Evolutionary conservation across 2,888 invertebrate genomes (phyloP).

Genomic region (Maniola hyperantus): DNA sequence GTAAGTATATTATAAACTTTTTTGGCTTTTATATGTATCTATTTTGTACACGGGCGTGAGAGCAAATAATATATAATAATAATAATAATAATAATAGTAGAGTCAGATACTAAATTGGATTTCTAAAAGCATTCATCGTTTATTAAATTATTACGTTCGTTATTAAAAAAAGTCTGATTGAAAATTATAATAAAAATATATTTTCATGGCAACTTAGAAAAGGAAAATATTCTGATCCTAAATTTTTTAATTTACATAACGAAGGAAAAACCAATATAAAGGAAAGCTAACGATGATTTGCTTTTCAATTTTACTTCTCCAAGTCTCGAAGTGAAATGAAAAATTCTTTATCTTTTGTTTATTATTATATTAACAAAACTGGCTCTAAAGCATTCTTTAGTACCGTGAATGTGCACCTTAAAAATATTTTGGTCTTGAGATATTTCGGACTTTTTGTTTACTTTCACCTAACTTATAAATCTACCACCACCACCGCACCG

Average conservation of each 20-base stretch:
- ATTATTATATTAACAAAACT: neutral
- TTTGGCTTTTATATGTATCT: no score
- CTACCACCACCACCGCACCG: no score
- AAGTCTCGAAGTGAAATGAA: constrained; percentile 34
- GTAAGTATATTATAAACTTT: no score
- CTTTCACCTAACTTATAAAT: no score
- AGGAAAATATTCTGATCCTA: constrained; percentile 15
- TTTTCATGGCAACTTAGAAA: neutral
- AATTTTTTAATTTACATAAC: constrained; percentile 29
- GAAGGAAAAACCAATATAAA: constrained; percentile 25
- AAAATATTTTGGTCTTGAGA: no score
- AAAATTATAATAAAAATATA: constrained; percentile 9
- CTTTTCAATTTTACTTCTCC: constrained; percentile 35
- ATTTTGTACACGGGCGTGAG: no score
- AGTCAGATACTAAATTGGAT: no score
- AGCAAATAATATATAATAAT: no score
- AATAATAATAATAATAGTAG: no score
- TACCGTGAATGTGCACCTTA: neutral
- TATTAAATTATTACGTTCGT: neutral
- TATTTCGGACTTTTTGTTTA: no score
- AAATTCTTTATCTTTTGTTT: constrained; percentile 34
- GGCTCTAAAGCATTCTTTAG: neutral
- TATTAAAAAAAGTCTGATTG: neutral
- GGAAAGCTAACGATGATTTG: constrained; percentile 39
- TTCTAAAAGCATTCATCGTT: no score